Base-by-base conservation (phyloP, 2,888 invertebrate species). In the Cistogaster globosa region DNA sequence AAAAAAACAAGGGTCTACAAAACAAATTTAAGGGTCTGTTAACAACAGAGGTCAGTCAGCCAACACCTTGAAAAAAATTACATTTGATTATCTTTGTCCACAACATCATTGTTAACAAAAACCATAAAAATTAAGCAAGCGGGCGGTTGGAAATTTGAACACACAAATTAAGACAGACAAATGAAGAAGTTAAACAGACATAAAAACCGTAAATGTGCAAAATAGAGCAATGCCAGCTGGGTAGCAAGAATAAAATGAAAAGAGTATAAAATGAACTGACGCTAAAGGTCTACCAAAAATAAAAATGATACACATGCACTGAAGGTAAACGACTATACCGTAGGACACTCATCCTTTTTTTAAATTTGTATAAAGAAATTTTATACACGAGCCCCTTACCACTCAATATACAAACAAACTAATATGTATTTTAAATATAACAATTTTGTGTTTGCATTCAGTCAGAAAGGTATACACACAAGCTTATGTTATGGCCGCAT, bases 151-250 rank as follows among this genome's bases (percentile, higher is more conserved):
- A 48, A 48, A 26, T 16, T 11, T 22, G n/a, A 11, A 67, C n/a
- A 36, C 16, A 51, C 36, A n/a, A 55, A 42, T 26, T 5, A 58
- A 45, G 36, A 48, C 77, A 48, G 36, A 74, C 63, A 72, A 76
- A 68, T 67, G 32, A 55, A 55, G 42, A 84, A 77, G 71, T 67
- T 77, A 77, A 81, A 81, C 84, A 84, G 74, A 74, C 81, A 81
- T 81, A 63, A 81, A 81, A 84, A 68, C 77, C 84, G 74, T 84
- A 84, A 84, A 84, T 81, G 81, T 84, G 84, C 76, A 80, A 84
- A 84, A 72, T 77, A 67, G 53, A 81, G 57, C 72, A 74, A 55
- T 26, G 45, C 78, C 84, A 84, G 77, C 77, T 84, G 81, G 68
- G 12, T 42, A 26, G 12, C 77, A 71, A 36, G 22, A 80, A 57